These are phyloP conservation scores for Callaeas wilsoni DNA, from an alignment of 2,113 vertebrate species.

Conservation along the genomic window DNA sequence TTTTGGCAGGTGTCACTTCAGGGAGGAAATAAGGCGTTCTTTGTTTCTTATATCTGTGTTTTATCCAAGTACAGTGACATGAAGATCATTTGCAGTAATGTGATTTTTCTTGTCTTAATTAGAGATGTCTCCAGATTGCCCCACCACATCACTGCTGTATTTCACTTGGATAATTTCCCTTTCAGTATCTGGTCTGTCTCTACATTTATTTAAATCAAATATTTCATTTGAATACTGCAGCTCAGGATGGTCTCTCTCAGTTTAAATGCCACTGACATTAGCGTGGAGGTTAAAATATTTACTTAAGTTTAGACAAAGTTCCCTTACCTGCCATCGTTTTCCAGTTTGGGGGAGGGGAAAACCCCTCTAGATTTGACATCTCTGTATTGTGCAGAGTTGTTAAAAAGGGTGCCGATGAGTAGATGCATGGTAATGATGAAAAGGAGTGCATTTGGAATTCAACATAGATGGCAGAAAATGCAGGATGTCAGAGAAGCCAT, in stretches of 20 bases:
- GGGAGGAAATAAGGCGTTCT: not conserved
- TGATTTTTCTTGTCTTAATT: slow-evolving; percentile 19
- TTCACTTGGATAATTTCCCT: slow-evolving; percentile 19
- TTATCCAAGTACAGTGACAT: not conserved
- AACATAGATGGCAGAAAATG: slow-evolving; percentile 64
- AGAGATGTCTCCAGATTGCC: not conserved
- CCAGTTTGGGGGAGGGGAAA: slow-evolving; percentile 25
- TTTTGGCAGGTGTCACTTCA: not conserved
- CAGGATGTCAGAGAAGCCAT: slow-evolving; percentile 73
- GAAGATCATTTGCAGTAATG: not conserved
- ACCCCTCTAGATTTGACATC: slow-evolving; percentile 55
- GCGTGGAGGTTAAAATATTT: slow-evolving; percentile 65
- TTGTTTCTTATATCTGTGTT: not conserved
- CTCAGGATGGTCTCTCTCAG: not conserved
- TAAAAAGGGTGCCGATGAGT: slow-evolving; percentile 59
- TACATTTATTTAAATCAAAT: slow-evolving; percentile 12
- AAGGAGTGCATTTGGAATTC: slow-evolving; percentile 73
- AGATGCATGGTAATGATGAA: slow-evolving; percentile 70
- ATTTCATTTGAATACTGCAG: not conserved
- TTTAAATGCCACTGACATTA: slow-evolving; percentile 43
- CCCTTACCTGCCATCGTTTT: slow-evolving; percentile 58
- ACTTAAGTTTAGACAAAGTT: slow-evolving; percentile 56
- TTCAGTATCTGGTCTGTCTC: not conserved
- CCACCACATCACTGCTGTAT: not conserved
- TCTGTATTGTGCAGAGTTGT: slow-evolving; percentile 57